These are phyloP conservation scores for Hydrochoerus hydrochaeris DNA, from an alignment of 2,113 vertebrate species.

Conservation along the genomic window DNA sequence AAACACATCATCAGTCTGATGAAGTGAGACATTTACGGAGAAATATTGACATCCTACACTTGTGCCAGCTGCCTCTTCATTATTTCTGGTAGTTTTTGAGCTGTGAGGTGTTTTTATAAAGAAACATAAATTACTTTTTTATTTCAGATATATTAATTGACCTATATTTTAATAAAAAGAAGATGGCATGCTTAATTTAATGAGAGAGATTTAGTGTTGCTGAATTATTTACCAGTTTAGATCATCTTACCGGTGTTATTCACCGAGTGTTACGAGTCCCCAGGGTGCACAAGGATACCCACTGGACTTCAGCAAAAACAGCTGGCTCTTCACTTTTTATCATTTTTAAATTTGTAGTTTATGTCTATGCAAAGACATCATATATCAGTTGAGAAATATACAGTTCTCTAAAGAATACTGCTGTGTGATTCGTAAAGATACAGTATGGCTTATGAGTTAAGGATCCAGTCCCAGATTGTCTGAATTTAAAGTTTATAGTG, in stretches of 20 bases:
- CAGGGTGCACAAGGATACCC: not conserved
- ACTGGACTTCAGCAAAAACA: not conserved
- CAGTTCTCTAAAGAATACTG: not conserved
- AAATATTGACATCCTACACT: not conserved
- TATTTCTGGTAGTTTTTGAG: not conserved
- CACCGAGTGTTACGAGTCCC: not conserved
- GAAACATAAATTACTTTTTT: not conserved
- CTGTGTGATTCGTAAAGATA: not conserved
- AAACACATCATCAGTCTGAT: not conserved
- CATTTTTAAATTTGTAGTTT: not conserved
- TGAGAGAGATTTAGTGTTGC: not conserved
- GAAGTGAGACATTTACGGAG: not conserved
- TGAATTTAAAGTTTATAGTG: conserved; percentile 4
- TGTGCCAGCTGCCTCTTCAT: not conserved
- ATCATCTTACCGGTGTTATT: not conserved
- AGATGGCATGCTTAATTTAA: not conserved
- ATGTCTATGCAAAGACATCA: not conserved
- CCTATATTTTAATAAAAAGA: not conserved
- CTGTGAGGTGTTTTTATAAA: not conserved
- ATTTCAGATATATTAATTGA: conserved; percentile 9
- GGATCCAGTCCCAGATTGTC: not conserved
- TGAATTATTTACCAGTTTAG: not conserved
- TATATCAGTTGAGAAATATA: not conserved
- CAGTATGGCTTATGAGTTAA: not conserved
- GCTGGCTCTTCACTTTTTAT: not conserved